Conservation (phyloP, 2,888 invertebrate genomes). For the Drosophila ochracea region DNA sequence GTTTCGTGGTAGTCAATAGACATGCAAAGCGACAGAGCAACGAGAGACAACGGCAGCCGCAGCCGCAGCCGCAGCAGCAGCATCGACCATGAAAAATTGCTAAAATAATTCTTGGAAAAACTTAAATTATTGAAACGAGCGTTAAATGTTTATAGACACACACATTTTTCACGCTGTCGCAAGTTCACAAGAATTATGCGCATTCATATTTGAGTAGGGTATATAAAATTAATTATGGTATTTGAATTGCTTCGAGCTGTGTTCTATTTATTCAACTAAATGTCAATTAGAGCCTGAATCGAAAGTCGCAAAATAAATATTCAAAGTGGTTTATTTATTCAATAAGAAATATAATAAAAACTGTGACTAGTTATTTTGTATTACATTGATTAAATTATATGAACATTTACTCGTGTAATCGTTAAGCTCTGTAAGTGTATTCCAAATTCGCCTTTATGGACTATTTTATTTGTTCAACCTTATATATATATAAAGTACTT, state of each 20-base stretch:
- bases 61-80: constrained; percentile 27
- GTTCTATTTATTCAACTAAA: neutral
- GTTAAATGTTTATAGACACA: constrained; percentile 50
- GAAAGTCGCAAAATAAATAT: neutral
- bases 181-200: constrained; percentile 59
- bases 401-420: neutral
- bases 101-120: constrained; percentile 65
- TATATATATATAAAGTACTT: constrained; percentile 13
- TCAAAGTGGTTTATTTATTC: neutral
- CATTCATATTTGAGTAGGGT: constrained; percentile 27
- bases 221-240: constrained; percentile 2
- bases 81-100: constrained; percentile 64
- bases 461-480: neutral
- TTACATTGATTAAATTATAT: neutral
- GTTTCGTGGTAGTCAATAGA: constrained; percentile 58
- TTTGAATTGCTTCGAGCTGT: neutral
- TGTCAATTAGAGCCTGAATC: neutral
- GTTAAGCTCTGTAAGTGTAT: constrained; percentile 30
- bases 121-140: constrained; percentile 61
- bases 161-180: constrained; percentile 68
- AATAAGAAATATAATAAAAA: neutral
- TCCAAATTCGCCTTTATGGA: constrained; percentile 4
- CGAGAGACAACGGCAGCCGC: neutral
- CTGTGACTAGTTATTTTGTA: neutral
- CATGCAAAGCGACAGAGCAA: constrained; percentile 32